A percentile compares a stretch with the other conserved stretches of the same genome.
phyloP scores from a whole-genome alignment of 2,888 invertebrate species.

The Acanthococcus lagerstroemiae region DNA sequence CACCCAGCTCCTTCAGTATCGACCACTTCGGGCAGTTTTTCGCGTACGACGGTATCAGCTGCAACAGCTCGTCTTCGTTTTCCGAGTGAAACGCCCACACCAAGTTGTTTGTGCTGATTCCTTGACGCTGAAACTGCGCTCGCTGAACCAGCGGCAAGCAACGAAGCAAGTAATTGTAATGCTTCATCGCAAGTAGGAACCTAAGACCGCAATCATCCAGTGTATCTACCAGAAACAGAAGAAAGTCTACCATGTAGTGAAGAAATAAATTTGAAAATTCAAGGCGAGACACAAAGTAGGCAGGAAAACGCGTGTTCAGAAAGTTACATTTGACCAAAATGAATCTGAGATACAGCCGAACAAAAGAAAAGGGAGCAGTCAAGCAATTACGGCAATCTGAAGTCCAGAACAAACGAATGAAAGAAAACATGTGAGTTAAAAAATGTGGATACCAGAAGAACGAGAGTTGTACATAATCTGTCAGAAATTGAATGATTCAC shows the following conservation, averaged over 20 bases:
- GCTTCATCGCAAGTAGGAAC: conserved; percentile 93
- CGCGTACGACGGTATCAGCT: conserved; percentile 75
- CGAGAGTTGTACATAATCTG: too few relatives aligned
- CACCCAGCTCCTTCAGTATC: conserved; percentile 77
- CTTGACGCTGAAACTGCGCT: conserved; percentile 71
- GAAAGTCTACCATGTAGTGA: background rate
- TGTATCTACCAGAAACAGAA: conserved; percentile 54
- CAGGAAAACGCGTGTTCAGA: too few relatives aligned
- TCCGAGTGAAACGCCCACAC: conserved; percentile 99
- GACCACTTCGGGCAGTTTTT: conserved; percentile 82
- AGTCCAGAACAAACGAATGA: too few relatives aligned
- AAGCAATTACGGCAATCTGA: background rate
- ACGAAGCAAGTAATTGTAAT: conserved; percentile 86
- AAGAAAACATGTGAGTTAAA: too few relatives aligned
- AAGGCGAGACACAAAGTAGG: too few relatives aligned
- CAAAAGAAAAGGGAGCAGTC: background rate
- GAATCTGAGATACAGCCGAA: too few relatives aligned
- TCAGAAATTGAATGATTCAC: too few relatives aligned
- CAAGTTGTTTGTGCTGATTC: conserved; percentile 78
- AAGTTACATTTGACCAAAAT: too few relatives aligned
- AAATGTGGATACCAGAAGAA: too few relatives aligned
- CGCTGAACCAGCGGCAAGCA: conserved; percentile 87
- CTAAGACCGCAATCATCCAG: conserved; percentile 95
- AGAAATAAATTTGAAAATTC: background rate
- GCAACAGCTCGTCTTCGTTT: conserved; percentile 86